Evolutionary conservation across 2,888 invertebrate species (phyloP).

Genomic region (Fissipunctia ypsillon): DNA sequence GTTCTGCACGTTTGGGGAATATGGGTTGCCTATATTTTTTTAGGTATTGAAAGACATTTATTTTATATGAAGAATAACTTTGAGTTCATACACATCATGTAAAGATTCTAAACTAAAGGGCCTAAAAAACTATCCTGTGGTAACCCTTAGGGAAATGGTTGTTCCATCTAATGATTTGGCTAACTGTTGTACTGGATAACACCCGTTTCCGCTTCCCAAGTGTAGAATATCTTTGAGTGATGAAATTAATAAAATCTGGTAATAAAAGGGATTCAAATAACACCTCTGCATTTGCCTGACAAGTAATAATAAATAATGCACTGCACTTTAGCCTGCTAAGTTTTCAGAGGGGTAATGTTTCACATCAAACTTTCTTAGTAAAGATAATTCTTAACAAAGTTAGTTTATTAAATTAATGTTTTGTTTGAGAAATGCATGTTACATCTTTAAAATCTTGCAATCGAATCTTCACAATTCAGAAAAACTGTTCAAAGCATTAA

Average conservation of each 20-base stretch:
- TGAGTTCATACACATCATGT: background rate
- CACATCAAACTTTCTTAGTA: background rate
- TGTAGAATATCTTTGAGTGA: background rate
- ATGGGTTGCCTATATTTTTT: background rate
- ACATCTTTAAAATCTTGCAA: background rate
- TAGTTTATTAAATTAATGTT: background rate
- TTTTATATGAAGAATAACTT: background rate
- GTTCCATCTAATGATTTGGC: background rate
- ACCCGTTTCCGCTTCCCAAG: background rate
- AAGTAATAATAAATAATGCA: conserved; percentile 16
- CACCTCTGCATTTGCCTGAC: conserved; percentile 25
- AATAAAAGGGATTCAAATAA: conserved; percentile 1
- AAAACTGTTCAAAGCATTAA: background rate
- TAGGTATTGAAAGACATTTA: background rate
- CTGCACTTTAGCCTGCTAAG: background rate
- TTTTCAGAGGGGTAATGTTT: background rate
- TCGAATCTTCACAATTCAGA: background rate
- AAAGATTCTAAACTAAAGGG: background rate
- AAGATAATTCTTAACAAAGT: background rate
- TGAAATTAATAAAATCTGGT: background rate
- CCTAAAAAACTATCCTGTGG: conserved; percentile 9
- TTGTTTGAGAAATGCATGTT: conserved; percentile 2
- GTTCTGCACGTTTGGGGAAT: conserved; percentile 3
- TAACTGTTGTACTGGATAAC: background rate
- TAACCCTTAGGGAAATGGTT: background rate